Evolutionary conservation across 2,113 vertebrate genomes (phyloP), one percentile per base, ranked within the genome.

Genomic region (Clupea harengus): DNA sequence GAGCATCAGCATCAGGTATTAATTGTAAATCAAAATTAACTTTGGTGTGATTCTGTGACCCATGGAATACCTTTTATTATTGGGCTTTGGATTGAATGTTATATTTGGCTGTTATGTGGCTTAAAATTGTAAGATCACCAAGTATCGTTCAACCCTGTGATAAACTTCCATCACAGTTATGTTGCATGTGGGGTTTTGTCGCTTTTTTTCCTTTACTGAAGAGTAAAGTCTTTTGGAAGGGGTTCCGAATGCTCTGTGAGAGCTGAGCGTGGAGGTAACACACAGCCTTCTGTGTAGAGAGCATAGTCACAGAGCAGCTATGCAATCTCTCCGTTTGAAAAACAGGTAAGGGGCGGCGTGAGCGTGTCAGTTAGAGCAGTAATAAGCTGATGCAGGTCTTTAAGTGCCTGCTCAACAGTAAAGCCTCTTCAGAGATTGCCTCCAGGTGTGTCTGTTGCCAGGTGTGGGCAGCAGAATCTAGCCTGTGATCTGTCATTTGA

Each of bases 351-450:
- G 22, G 64, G 9, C n/a, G 10, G 72, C 20, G 72, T 78, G 28
- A 39, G 25, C 11, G 32, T 78, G 28, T 39, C 6, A 54, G 85
- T 84, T 78, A 86, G 83, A 88, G 52, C 75, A 45, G 82, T 3
- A 60, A 84, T 88, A 81, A 81, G 82, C 84, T 85, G 83, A 88
- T 81, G 82, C 85, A 50, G 45, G 80, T 57, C 81, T 50, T 50
- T 87, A 57, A 75, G 81, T 15, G 10, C 50, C 54, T 25, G 81
- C 72, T 81, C 85, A 32, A 85, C 84, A 85, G 60, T 72, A 83
- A 83, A 47, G 20, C 67, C 64, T 39, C 78, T 44, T 50, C 7
- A 47, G 47, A 17, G 45, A 39, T 39, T 39, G 39, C 39, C 39
- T 39, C 39, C 39, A 39, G 39, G 39, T 39, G 39, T 39, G 39